phyloP scores from a whole-genome alignment of 92 coral and sea anemone species.

The Metridium senile region DNA sequence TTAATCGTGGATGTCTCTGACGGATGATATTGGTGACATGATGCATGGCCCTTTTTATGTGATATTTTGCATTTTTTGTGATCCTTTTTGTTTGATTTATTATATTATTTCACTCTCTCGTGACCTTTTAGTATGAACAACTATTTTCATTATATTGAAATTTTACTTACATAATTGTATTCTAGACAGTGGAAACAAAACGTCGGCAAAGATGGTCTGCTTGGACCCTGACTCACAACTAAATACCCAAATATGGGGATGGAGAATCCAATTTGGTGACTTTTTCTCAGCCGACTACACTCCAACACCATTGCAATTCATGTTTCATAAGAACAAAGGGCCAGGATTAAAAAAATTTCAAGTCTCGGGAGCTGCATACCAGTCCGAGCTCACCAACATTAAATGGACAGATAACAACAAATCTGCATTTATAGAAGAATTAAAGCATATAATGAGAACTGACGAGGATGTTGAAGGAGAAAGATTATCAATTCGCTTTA shows the following conservation, averaged over 20 bases:
- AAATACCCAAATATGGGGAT: conserved; percentile 65
- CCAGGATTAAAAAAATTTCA: not conserved
- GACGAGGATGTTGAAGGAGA: conserved; percentile 27
- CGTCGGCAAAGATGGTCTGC: conserved; percentile 68
- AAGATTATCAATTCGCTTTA: conserved; percentile 67
- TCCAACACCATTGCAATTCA: conserved; percentile 58
- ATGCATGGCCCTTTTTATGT: no score
- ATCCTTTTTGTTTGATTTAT: no score
- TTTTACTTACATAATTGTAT: not conserved
- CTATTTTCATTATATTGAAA: not conserved
- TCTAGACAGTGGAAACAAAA: conserved; percentile 39
- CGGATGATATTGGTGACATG: no score
- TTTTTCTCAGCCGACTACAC: conserved; percentile 66
- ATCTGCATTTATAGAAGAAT: conserved; percentile 38
- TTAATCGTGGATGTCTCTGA: no score
- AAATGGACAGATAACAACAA: conserved; percentile 31
- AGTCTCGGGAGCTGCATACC: conserved; percentile 53
- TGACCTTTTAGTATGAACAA: not conserved
- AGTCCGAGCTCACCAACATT: conserved; percentile 63
- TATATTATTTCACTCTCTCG: no score
- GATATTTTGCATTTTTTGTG: no score
- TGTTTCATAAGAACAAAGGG: conserved; percentile 39
- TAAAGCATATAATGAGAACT: conserved; percentile 36
- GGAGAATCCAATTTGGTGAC: conserved; percentile 65
- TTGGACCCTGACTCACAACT: conserved; percentile 61